Percentiles rank a stretch among this genome's conserved stretches.
Conservation (phyloP, 1,140 invertebrate species). For the Zophobas morio region DNA sequence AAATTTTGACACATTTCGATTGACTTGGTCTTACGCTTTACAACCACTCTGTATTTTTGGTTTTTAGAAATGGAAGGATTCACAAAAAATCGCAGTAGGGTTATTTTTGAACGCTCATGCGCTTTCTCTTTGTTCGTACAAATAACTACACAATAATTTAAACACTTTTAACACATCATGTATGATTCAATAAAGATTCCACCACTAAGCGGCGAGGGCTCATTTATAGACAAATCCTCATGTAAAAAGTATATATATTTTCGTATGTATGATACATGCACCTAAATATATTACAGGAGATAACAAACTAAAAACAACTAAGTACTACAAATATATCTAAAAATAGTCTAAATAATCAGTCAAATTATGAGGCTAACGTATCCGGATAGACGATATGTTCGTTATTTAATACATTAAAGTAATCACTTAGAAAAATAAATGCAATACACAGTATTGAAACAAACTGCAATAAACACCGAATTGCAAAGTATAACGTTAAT, state of each 20-base stretch:
- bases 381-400: slow-evolving; percentile 24
- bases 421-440: slow-evolving; percentile 16
- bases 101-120: background rate
- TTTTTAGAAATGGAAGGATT: no score
- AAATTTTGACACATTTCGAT: no score
- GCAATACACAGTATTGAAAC: slow-evolving; percentile 41
- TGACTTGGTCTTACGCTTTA: no score
- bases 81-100: no score
- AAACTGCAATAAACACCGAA: background rate
- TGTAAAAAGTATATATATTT: slow-evolving; percentile 48
- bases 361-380: slow-evolving; percentile 16
- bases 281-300: slow-evolving; percentile 39
- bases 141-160: slow-evolving; percentile 5
- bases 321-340: slow-evolving; percentile 42
- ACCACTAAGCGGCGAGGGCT: background rate
- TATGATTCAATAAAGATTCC: slow-evolving; percentile 26
- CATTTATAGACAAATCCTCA: background rate
- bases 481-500: slow-evolving; percentile 24
- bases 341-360: slow-evolving; percentile 21
- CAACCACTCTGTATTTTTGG: no score
- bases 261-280: slow-evolving; percentile 44
- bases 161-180: slow-evolving; percentile 30
- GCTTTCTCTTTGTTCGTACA: slow-evolving; percentile 34
- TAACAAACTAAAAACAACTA: slow-evolving; percentile 34
- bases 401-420: slow-evolving; percentile 17